A percentile compares a stretch with the other conserved stretches of the same genome.
phyloP scores from a whole-genome alignment of 2,888 invertebrate species.

The Maniola hyperantus region DNA sequence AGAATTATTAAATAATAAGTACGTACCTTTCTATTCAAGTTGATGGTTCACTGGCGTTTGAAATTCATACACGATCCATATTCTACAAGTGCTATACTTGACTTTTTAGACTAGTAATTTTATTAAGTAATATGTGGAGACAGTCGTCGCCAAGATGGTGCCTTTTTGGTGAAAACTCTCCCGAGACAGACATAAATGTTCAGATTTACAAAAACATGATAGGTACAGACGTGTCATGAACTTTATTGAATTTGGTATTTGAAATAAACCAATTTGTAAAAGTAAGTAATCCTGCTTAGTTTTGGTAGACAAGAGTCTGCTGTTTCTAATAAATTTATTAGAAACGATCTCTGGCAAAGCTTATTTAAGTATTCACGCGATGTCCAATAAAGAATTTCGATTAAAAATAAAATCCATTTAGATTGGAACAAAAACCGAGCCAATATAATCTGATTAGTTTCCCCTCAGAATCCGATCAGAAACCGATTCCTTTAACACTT shows the following conservation, averaged over 20 bases:
- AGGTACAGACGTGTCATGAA: too few species aligned
- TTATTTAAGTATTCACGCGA: background rate
- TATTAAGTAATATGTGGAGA: background rate
- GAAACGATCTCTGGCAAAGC: background rate
- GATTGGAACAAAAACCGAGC: constrained; percentile 6
- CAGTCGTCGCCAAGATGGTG: background rate
- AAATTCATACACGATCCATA: too few species aligned
- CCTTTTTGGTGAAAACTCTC: background rate
- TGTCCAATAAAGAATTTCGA: constrained; percentile 1
- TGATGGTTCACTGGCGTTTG: too few species aligned
- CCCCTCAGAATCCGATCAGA: constrained; percentile 4
- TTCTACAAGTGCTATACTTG: background rate
- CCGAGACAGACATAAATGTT: constrained; percentile 8
- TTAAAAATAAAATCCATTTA: constrained; percentile 14
- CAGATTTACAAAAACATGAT: background rate
- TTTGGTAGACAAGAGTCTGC: background rate
- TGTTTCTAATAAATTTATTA: background rate
- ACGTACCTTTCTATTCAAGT: too few species aligned
- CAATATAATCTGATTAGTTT: constrained; percentile 18
- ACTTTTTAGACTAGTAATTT: too few species aligned
- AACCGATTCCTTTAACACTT: constrained; percentile 8
- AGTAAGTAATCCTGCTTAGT: background rate
- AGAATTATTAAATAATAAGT: too few species aligned
- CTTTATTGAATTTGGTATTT: too few species aligned
- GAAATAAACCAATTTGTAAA: too few species aligned